Evolutionary conservation across 2,888 invertebrate species (phyloP), one percentile per base, ranked within the genome.

Genomic region (Rambutsinella grinnellia): DNA sequence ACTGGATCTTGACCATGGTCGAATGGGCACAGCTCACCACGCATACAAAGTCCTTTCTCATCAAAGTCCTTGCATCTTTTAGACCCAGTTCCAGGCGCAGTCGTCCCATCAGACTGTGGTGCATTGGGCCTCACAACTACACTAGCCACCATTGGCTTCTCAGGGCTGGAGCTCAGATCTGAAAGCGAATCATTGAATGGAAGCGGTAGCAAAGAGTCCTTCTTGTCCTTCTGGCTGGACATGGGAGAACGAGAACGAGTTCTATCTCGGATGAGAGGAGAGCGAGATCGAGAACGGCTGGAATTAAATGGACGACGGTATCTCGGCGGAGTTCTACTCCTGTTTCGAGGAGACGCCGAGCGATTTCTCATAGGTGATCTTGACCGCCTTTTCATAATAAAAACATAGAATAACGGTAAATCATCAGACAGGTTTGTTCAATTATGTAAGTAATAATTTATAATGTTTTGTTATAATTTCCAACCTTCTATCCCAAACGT

Each of bases 1-100:
- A n/a, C n/a, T n/a, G n/a, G n/a, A n/a, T n/a, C n/a, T 0, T 92
- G 90, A 5, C 99, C 99, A 88, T 99, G 99, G 88, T 99, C 98
- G 90, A 92, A 99, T 3, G 94, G 95, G 86, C 99, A 99, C 77
- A 96, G 91, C 87, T 99, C 99, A 0, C 99, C 99, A 2, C 95
- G 91, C 91, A 98, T 95, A 87, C 99, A 99, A 86, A 93, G 96
- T 1, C 97, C 97, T 85, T 95, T 95, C 86, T 96, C 96, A 85
- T 97, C 96, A 85, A 94, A 97, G 87, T 97, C 97, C 65, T 95
- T 89, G 86, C 96, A 96, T 28, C 95, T 89, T 65, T 92, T 89
- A 1, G 46, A 49, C 26, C 63, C 67, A 24, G 57, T 8, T 27
- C 24, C 57, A 28, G 13, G 66, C 0, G 72, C 36, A 36, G 5